Evolutionary conservation across 2,888 invertebrate genomes (phyloP), one percentile per base, ranked within the genome.

Genomic region (Nephrotoma flavescens): DNA sequence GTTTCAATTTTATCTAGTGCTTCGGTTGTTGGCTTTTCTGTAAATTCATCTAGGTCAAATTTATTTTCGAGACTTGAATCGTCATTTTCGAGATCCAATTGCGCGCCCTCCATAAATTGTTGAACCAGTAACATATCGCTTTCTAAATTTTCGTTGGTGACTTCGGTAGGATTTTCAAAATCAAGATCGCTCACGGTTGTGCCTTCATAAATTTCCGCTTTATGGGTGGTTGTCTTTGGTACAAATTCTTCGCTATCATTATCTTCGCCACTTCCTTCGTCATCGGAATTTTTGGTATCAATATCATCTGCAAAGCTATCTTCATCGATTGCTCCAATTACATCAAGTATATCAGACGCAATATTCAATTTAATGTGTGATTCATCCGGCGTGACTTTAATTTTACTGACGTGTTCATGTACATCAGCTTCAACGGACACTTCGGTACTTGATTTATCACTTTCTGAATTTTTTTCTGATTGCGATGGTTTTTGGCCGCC

Each of bases 301-400:
- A 85, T 85, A 42, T 47, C 42, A 85, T 86, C 87, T 7, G 42
- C 2, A 41, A 31, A 52, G 19, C 45, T 52, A 41, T 86, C 52
- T 87, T 87, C 87, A 83, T 87, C 87, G 45, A 87, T 42, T 2
- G 83, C 45, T 4, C 87, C 87, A 83, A 87, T 86, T 19, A 83
- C 19, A 57, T 83, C 86, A 41, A 87, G 44, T 12, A 87, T 87
- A 11, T 85, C 87, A 0, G 86, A 42, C 1, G 86, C 57, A 87
- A 87, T 86, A 44, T 86, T 87, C 83, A 57, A 12, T 41, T 83
- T 84, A 15, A 31, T 44, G 11, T 86, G 9, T 11, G 42, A 41
- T 9, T 83, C 83, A 52, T 41, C 52, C 2, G 42, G 42, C n/a
- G 57, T 47, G 9, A 41, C 57, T 12, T 85, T 57, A 44, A 45